These are phyloP conservation scores for Okapia johnstoni DNA, from an alignment of 2,113 vertebrate genomes.

Conservation along the genomic window DNA sequence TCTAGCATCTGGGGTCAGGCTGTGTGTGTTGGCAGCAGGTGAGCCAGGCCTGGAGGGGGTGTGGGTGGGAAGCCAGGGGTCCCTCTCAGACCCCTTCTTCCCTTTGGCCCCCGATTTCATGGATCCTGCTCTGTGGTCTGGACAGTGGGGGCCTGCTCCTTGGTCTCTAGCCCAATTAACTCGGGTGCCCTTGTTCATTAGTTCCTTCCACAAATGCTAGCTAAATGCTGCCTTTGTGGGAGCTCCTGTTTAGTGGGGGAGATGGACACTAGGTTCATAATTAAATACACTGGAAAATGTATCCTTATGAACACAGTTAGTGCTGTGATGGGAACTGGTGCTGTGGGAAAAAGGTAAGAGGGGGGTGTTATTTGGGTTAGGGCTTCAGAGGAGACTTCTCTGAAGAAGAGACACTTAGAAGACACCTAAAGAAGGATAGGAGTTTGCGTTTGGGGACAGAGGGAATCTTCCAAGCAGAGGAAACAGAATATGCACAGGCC, in stretches of 20 bases:
- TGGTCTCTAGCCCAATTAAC: neutral
- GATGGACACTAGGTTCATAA: neutral
- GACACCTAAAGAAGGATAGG: neutral
- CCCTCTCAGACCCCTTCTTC: neutral
- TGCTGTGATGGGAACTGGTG: neutral
- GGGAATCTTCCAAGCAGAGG: neutral
- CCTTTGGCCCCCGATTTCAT: neutral
- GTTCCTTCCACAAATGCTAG: neutral
- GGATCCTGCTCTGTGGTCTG: neutral
- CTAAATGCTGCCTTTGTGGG: rapidly evolving
- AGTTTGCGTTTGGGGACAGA: neutral
- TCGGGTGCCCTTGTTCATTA: neutral
- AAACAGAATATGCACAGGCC: neutral
- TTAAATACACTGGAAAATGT: neutral
- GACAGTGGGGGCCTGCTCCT: neutral
- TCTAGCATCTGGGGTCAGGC: neutral
- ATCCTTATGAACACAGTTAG: neutral
- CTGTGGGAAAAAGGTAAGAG: neutral
- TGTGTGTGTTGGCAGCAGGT: neutral
- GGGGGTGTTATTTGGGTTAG: neutral
- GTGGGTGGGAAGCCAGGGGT: neutral
- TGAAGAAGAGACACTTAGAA: neutral
- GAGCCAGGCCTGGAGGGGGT: neutral
- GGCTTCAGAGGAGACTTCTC: neutral
- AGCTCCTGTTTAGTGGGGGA: neutral